Conservation (phyloP, 2,888 invertebrate species). For the Nasonia oneida region DNA sequence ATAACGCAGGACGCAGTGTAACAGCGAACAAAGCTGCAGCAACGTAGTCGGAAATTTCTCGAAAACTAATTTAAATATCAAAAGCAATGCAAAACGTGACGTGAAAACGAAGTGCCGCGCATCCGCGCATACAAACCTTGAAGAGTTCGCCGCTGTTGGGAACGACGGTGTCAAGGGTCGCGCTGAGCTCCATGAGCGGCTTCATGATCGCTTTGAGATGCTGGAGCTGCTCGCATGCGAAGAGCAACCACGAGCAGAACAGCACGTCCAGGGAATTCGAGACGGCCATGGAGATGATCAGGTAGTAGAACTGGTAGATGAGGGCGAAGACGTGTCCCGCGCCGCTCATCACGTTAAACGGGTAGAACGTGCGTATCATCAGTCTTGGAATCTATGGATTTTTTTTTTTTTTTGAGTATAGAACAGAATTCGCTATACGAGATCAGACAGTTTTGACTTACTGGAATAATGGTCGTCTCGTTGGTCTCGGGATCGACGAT, state of each 20-base stretch:
- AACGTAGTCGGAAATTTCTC: neutral
- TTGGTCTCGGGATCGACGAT: constrained; percentile 85
- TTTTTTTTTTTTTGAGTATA: too few relatives aligned
- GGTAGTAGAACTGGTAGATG: constrained; percentile 86
- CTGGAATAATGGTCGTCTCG: constrained; percentile 86
- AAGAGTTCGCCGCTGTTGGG: constrained; percentile 80
- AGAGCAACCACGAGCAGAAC: constrained; percentile 92
- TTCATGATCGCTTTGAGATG: constrained; percentile 93
- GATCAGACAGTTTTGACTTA: constrained; percentile 57
- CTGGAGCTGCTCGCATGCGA: constrained; percentile 92
- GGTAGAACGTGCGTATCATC: constrained; percentile 89
- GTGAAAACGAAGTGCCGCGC: neutral
- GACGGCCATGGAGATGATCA: constrained; percentile 84
- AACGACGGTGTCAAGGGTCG: constrained; percentile 88
- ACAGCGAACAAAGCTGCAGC: neutral
- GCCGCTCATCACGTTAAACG: constrained; percentile 87
- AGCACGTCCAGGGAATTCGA: constrained; percentile 85
- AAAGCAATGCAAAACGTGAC: neutral
- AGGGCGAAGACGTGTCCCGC: constrained; percentile 85
- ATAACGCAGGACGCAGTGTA: neutral
- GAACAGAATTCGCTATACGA: neutral
- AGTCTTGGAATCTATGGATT: constrained; percentile 82
- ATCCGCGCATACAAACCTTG: constrained; percentile 68
- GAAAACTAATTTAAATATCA: too few relatives aligned
- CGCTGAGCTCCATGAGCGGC: constrained; percentile 92